Conservation (phyloP, 92 coral and sea anemone species). For the Actinernus sp. region DNA sequence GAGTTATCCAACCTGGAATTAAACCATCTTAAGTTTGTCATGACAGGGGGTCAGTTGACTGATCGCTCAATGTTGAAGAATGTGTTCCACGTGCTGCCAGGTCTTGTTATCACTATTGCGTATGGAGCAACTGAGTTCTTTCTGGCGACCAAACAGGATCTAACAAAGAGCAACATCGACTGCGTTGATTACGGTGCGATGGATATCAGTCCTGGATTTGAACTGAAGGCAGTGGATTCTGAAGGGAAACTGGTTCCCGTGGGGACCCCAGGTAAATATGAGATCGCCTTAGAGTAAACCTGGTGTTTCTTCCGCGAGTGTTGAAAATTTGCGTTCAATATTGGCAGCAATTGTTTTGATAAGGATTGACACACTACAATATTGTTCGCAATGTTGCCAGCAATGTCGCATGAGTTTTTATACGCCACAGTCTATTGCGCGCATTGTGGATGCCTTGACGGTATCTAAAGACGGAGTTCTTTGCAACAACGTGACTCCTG, state of each 20-base stretch:
- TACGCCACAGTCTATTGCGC: too few relatives aligned
- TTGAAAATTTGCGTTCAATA: too few relatives aligned
- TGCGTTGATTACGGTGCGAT: slow-evolving; percentile 20
- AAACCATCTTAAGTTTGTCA: not conserved
- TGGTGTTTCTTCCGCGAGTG: too few relatives aligned
- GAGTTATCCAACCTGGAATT: slow-evolving; percentile 7
- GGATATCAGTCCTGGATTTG: slow-evolving; percentile 29
- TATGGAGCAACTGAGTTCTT: slow-evolving; percentile 46
- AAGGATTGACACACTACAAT: too few relatives aligned
- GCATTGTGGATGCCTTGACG: too few relatives aligned
- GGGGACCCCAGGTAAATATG: slow-evolving; percentile 9
- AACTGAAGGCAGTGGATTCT: slow-evolving; percentile 24
- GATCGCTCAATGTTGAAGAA: slow-evolving; percentile 7
- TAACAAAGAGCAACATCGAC: slow-evolving; percentile 4
- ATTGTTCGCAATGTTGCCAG: too few relatives aligned
- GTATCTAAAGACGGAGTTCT: too few relatives aligned
- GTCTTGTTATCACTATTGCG: slow-evolving; percentile 1
- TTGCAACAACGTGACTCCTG: too few relatives aligned
- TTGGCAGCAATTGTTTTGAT: too few relatives aligned
- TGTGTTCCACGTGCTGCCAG: slow-evolving; percentile 22
- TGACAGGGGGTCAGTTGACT: slow-evolving; percentile 40
- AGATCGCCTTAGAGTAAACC: too few relatives aligned
- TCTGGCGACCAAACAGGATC: slow-evolving; percentile 3
- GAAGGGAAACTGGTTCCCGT: slow-evolving; percentile 14
- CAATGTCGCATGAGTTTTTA: too few relatives aligned